Base-by-base conservation (phyloP, 1,140 invertebrate species). In the Acromyrmex charruanus region DNA sequence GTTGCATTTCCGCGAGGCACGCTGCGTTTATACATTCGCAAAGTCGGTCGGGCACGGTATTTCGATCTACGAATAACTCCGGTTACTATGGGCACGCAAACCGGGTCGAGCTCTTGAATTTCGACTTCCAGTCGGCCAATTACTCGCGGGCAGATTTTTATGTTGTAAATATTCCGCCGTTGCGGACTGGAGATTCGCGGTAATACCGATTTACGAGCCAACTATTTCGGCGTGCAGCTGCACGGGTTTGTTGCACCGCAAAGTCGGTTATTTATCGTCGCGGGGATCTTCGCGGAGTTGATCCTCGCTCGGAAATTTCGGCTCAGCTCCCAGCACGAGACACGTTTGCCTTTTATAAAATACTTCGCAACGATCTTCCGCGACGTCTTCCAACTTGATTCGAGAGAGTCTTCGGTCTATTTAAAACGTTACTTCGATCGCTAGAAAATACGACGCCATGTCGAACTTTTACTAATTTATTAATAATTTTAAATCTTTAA, bases 231-330 rank as follows among this genome's bases (percentile, higher is more conserved):
- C 69, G 55, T 75, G 55, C 80, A 84, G 80, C 80, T 85, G 82
- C 82, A 65, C 59, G 63, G 0, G 65, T 71, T 85, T 65, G 75
- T 77, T 66, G 59, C 66, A 25, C 82, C 86, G 58, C 86, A 91
- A 90, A 92, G 87, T 86, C 89, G 87, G 80, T 93, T 93, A 93
- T 92, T 93, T 92, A 93, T 93, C 88, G 81, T 71, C 55, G 14
- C 59, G 18, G 66, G 63, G 87, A 89, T 91, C 87, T 91, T 92
- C 44, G 55, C 79, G 86, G 18, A 58, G 91, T 92, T 91, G 90
- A 90, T 69, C 92, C 88, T 39, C 71, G 82, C 86, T 88, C 81
- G 89, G 88, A 88, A 87, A 92, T 91, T 82, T 74, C 25, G 44
- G 66, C 31, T 81, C 59, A 58, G 21, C 68, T 49, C 55, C 14